These are phyloP conservation scores for Apaloderma vittatum DNA, from an alignment of 2,113 vertebrate genomes.

Conservation along the genomic window DNA sequence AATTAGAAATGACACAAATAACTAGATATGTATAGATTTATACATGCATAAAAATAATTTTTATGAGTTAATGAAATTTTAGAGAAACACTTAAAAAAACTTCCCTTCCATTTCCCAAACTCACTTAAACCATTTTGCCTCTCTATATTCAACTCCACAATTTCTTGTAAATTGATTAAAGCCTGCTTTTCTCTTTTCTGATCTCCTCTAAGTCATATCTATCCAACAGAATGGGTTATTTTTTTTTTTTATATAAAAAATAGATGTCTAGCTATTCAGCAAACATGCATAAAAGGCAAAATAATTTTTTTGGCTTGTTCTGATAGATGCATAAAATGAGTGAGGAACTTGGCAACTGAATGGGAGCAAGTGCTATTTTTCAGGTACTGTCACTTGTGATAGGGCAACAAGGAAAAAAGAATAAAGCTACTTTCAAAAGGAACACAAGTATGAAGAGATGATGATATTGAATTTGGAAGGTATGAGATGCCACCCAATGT, in stretches of 20 bases:
- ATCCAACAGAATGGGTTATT: not conserved
- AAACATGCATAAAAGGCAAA: not conserved
- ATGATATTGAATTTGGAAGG: not conserved
- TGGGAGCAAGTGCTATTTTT: not conserved
- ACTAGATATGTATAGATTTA: not conserved
- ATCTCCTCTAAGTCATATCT: not conserved
- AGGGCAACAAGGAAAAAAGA: not conserved
- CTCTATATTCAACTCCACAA: not conserved
- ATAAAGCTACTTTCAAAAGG: not conserved
- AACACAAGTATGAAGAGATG: not conserved
- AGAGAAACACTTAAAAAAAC: not conserved
- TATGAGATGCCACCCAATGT: accelerated
- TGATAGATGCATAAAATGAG: not conserved
- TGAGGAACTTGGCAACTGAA: not conserved
- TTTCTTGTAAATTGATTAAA: not conserved
- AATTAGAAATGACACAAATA: not conserved
- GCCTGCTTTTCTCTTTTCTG: not conserved
- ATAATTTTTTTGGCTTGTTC: not conserved
- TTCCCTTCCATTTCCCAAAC: not conserved
- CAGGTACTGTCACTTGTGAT: accelerated
- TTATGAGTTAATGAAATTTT: not conserved
- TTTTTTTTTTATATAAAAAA: not conserved
- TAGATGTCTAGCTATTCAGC: accelerated
- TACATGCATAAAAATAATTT: not conserved
- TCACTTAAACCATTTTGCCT: not conserved